Evolutionary conservation across 2,888 invertebrate species (phyloP), one percentile per base, ranked within the genome.

Genomic region (Cremastinae sp.): DNA sequence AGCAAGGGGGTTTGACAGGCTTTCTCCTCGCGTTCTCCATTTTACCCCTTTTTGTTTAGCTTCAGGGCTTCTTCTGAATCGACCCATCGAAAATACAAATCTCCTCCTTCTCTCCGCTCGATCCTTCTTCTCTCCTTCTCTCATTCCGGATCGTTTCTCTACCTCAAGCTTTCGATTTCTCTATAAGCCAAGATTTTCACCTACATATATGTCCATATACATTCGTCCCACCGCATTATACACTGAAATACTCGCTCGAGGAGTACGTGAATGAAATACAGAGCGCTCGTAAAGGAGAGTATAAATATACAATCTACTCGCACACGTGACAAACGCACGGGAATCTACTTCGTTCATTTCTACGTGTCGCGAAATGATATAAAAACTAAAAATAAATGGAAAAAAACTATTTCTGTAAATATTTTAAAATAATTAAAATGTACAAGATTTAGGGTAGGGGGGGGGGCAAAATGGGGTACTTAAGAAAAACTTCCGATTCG

Each of bases 1-100:
- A 74, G 79, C 80, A 79, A 82, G 81, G 28, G 28, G 82, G 83
- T 85, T 83, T 82, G 82, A 83, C 82, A 82, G 79, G 82, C 74
- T 85, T 84, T 79, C 80, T 78, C 80, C 28, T 45, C 74, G 53
- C 78, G 55, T 65, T 70, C 55, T 18, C 70, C 61, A 76, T 69
- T 72, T 72, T 59, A 47, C 22, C 22, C 47, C 53, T 58, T 39
- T 62, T 43, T 16, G 58, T 58, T 68, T 39, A 12, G 49, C 49
- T 28, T 45, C 35, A 59, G 14, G 62, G 49, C 9, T 8, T 66
- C 35, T 58, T 58, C 8, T 22, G 12, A 43, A 53, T 20, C 55
- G 37, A 22, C 51, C 14, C 39, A 59, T 55, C 53, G 53, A 20
- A 43, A 7, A 39, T 62, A 20, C 37, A 62, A 28, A 61, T 14